Conservation (phyloP, 2,113 vertebrate species). For the Pipra filicauda region DNA sequence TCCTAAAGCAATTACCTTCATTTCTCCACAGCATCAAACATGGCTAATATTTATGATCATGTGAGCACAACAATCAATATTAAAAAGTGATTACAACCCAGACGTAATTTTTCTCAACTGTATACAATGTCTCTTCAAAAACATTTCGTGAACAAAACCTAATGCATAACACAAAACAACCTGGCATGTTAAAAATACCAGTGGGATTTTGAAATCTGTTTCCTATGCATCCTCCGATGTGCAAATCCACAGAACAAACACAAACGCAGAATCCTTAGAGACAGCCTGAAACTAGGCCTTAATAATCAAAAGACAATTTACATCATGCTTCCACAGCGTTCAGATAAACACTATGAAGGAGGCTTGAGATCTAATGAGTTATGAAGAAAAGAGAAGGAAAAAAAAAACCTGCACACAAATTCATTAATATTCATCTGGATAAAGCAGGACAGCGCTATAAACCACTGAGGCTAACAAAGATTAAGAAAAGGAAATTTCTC, state of each 20-base stretch:
- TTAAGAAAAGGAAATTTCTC: constrained; percentile 74
- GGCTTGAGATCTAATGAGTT: constrained; percentile 72
- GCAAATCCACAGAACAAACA: constrained; percentile 79
- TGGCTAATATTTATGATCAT: constrained; percentile 85
- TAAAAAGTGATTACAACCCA: constrained; percentile 77
- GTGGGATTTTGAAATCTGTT: constrained; percentile 68
- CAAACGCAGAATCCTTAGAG: constrained; percentile 80
- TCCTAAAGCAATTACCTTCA: constrained; percentile 84
- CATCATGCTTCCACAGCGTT: constrained; percentile 77
- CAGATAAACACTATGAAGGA: constrained; percentile 76
- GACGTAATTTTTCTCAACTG: constrained; percentile 75
- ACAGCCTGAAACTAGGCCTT: constrained; percentile 82
- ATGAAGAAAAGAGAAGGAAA: constrained; percentile 60
- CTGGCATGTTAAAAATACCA: constrained; percentile 72
- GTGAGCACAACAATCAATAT: constrained; percentile 80
- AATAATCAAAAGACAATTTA: constrained; percentile 88
- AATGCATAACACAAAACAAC: constrained; percentile 67
- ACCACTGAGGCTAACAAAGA: constrained; percentile 74
- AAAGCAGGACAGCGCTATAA: constrained; percentile 74
- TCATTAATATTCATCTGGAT: constrained; percentile 81
- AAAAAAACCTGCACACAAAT: constrained; percentile 63
- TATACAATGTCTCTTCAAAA: constrained; percentile 68
- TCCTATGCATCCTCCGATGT: constrained; percentile 74
- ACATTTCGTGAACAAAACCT: constrained; percentile 71
- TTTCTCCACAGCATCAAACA: constrained; percentile 81